Evolutionary conservation across 64 coral and sea anemone species (phyloP), one percentile per base, ranked within the genome.

Genomic region (Porites lutea): DNA sequence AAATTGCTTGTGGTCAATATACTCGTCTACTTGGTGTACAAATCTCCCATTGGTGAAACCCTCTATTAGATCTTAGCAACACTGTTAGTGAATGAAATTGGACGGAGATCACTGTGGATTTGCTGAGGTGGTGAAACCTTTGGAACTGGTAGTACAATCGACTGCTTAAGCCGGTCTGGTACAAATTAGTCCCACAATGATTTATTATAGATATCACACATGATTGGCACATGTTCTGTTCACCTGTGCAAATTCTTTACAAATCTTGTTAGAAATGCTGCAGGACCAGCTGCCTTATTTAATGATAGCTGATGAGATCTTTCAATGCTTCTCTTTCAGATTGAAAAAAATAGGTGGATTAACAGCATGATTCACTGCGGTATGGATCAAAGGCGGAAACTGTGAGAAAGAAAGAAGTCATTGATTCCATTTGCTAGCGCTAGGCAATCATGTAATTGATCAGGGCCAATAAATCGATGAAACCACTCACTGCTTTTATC

Each of bases 51-150:
- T 73, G 15, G 91, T 79, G 79, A 93, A 88, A 20, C 84, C 84
- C 72, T 93, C 76, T 52, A 81, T n/a, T n/a, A 59, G 66, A 93
- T 65, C 58, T 93, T 87, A 46, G 82, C 91, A 54, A 93, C 13
- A 23, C 74, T 86, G 18, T 75, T 80, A 13, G 83, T 93, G 13
- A 93, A 82, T 13, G 91, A 65, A 45, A 87, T 92, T 16, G 74
- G 59, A 59, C 72, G 52, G 52, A 93, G 13, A 48, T 93, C 89
- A 44, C 3, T 79, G 21, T 93, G 45, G 54, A 93, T 79, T 46
- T 48, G 47, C 63, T 14, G 62, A 52, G 82, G 91, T 4, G 61
- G 43, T 4, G 14, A 77, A 18, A 87, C 14, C 66, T 87, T 86
- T 37, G 82, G 91, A 22, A 93, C 70, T 15, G 82, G 71, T 10